phyloP scores from a whole-genome alignment of 2,888 invertebrate genomes.

The Hedychridium roseum region DNA sequence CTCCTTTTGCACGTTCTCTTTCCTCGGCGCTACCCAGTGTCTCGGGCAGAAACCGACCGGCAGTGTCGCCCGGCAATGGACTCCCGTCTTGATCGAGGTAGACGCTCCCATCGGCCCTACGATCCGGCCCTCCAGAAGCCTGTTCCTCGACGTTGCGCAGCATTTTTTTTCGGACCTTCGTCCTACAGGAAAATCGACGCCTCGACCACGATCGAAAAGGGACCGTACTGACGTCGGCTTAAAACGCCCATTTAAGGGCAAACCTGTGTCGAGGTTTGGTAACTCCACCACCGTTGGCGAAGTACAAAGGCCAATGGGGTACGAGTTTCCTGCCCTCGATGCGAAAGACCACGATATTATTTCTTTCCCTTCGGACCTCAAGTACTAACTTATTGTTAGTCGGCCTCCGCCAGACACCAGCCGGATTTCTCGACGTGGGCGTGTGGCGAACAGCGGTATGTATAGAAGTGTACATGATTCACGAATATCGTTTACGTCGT shows the following conservation, averaged over 20 bases:
- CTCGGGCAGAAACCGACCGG: conserved; percentile 27
- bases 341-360: conserved; percentile 11
- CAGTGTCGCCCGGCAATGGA: background rate
- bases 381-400: no score
- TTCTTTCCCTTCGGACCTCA: background rate
- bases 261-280: conserved; percentile 70
- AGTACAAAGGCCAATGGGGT: conserved; percentile 74
- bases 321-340: conserved; percentile 79
- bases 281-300: conserved; percentile 89
- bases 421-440: background rate
- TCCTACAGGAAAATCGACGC: conserved; percentile 8
- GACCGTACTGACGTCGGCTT: background rate
- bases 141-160: conserved; percentile 4
- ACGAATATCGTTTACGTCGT: no score
- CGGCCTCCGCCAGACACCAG: background rate
- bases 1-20: conserved; percentile 53
- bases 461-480: no score
- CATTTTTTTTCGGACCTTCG: conserved; percentile 5
- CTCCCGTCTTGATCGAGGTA: background rate
- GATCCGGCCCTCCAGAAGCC: background rate
- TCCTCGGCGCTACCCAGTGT: conserved; percentile 48
- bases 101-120: no score
- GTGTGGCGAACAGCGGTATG: no score
- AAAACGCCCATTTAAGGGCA: conserved; percentile 1
- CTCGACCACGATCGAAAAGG: conserved; percentile 1